These are phyloP conservation scores for Thyatira batis DNA, from an alignment of 2,888 invertebrate species.

Conservation along the genomic window DNA sequence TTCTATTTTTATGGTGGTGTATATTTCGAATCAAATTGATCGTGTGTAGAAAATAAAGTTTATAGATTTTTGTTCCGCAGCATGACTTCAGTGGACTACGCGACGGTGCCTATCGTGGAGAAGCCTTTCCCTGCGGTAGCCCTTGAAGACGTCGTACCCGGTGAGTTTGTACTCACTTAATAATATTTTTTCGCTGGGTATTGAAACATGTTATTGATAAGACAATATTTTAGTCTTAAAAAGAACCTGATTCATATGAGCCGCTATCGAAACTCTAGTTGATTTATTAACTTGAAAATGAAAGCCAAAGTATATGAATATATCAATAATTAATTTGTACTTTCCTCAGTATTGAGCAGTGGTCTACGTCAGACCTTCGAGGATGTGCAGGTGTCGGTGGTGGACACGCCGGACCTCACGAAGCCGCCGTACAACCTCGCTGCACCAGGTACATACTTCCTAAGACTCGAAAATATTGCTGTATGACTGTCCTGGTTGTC, in stretches of 20 bases:
- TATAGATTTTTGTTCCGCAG: conserved; percentile 31
- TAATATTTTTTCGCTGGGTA: neutral
- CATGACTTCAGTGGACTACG: conserved; percentile 68
- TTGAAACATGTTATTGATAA: too few relatives aligned
- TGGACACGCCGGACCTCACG: conserved; percentile 92
- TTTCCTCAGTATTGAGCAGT: conserved; percentile 85
- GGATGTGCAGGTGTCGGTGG: conserved; percentile 87
- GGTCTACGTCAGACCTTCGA: conserved; percentile 88
- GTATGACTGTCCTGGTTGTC: neutral
- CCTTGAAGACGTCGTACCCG: conserved; percentile 85
- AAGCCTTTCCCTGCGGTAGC: conserved; percentile 83
- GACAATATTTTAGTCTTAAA: too few relatives aligned
- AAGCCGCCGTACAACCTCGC: conserved; percentile 90
- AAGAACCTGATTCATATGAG: too few relatives aligned
- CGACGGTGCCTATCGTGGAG: conserved; percentile 72
- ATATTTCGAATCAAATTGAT: too few relatives aligned
- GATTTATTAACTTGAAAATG: too few relatives aligned
- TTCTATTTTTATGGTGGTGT: too few relatives aligned
- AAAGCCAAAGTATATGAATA: neutral
- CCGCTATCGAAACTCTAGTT: too few relatives aligned
- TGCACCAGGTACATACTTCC: conserved; percentile 84
- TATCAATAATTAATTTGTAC: conserved; percentile 2
- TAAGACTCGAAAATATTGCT: neutral
- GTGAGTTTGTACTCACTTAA: conserved; percentile 55
- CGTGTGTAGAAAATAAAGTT: neutral